Evolutionary conservation across 2,888 invertebrate genomes (phyloP), one percentile per base, ranked within the genome.

Genomic region (Oxyteleia sp.): DNA sequence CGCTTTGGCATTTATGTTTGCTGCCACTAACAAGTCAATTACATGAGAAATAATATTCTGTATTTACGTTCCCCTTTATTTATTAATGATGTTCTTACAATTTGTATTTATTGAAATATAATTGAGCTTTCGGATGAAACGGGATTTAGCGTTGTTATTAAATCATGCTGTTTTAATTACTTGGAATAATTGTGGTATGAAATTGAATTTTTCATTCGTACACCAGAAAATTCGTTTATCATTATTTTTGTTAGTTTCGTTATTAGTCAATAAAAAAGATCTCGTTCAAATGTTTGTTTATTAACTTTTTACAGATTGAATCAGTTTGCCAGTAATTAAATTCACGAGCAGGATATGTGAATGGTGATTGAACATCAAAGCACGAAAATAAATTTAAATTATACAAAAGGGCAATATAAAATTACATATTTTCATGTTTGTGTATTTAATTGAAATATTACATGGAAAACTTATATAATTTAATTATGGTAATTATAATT

Each of bases 131-230:
- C n/a, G n/a, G 23, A 23, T 23, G 23, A 23, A 23, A 4, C 5
- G 23, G 10, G 3, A 49, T 49, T 20, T 49, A n/a, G 23, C 11
- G 20, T 49, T 2, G n/a, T 4, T n/a, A 23, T 23, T 23, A 23
- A n/a, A 23, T 10, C 11, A 23, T 20, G 49, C 23, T 23, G 49
- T 49, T 49, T 49, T 49, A 49, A 49, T 49, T 49, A 23, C 49
- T 23, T 23, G 23, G 23, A 10, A 11, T n/a, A 2, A 18, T 47
- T 47, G 16, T 11, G 8, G 10, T 11, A 47, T 11, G 23, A 23
- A 49, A 49, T 49, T 23, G 23, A 23, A 49, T 49, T 49, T 13
- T n/a, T 45, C 15, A 15, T 45, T 45, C 15, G 15, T 16, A 45
- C 15, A 15, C 16, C 43, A 15, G 15, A 15, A 15, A 45, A 45